Conservation (phyloP, 2,888 invertebrate species). For the Lypha dubia region DNA sequence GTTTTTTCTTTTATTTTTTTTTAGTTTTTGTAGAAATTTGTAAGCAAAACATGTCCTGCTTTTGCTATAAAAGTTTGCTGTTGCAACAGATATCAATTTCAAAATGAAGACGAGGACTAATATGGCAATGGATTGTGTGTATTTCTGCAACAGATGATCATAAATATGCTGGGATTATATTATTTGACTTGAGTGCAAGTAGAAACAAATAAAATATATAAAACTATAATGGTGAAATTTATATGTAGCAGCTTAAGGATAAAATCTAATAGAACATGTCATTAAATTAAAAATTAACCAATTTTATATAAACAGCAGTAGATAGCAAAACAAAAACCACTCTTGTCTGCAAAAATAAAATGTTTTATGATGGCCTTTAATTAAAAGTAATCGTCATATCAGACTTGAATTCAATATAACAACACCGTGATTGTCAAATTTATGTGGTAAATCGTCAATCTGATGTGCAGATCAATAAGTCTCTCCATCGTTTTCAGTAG, state of each 20-base stretch:
- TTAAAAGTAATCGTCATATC: no score
- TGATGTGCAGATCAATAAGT: no score
- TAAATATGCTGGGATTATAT: slow-evolving; percentile 43
- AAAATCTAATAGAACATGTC: not conserved
- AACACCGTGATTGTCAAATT: no score
- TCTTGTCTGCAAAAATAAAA: no score
- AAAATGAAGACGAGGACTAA: slow-evolving; percentile 44
- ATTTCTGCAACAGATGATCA: slow-evolving; percentile 48
- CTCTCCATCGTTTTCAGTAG: no score
- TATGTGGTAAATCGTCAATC: no score
- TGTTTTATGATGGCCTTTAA: no score
- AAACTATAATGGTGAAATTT: not conserved
- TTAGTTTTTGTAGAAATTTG: slow-evolving; percentile 48
- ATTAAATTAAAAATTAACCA: slow-evolving; percentile 2
- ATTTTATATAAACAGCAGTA: not conserved
- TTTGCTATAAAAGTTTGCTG: slow-evolving; percentile 41
- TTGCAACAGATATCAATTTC: slow-evolving; percentile 62
- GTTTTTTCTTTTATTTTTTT: not conserved
- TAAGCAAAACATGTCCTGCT: slow-evolving; percentile 59
- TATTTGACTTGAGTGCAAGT: slow-evolving; percentile 22
- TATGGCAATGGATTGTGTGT: slow-evolving; percentile 40
- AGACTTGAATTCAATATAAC: no score
- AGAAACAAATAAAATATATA: not conserved
- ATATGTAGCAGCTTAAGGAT: not conserved
- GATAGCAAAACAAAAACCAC: no score